Base-by-base conservation (phyloP, 2,797 vertebrate species). In the Diceros bicornis region DNA sequence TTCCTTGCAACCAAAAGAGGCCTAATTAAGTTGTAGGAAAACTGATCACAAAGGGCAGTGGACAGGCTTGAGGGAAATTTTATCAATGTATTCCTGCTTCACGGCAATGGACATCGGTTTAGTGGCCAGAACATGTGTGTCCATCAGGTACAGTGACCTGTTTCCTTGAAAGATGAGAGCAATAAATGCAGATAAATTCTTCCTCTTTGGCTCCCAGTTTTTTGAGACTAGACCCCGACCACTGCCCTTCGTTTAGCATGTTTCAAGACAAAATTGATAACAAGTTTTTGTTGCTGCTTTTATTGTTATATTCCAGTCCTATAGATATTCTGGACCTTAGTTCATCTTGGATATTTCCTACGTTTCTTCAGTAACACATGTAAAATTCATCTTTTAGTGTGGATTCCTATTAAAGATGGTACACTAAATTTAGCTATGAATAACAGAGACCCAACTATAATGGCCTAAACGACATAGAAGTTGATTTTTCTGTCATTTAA, bases 1-100 rank as follows among this genome's bases (percentile, higher is more conserved):
- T 71, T 94, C 64, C n/a, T 88, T 41, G 52, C n/a, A 61, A 86
- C 7, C 81, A 81, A 93, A 93, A 47, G 11, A 93, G 50, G 29
- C 32, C 83, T 69, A 59, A 47, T 57, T 41, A 77, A 32, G 41
- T 37, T 71, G 41, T 61, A 52, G 52, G 72, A 27, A 78, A 59
- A 69, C 23, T 32, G 62, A 59, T 69, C 37, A 79, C 59, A 32
- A 78, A 61, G 23, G 52, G 32, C 69, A 78, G 50, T 61, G 41
- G 89, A 59, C 55, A 82, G 66, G 16, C n/a, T 57, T 44, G 52
- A 81, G 29, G 29, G 37, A 85, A 69, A 47, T 37, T 50, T 77
- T 59, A 78, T 79, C 29, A 68, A 68, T 32, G 6, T 59, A 87
- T 47, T 78, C n/a, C 72, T 61, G 41, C 32, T 61, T 37, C 72